Evolutionary conservation across 92 coral and sea anemone species (phyloP).

Genomic region (Phenganax subtilis): DNA sequence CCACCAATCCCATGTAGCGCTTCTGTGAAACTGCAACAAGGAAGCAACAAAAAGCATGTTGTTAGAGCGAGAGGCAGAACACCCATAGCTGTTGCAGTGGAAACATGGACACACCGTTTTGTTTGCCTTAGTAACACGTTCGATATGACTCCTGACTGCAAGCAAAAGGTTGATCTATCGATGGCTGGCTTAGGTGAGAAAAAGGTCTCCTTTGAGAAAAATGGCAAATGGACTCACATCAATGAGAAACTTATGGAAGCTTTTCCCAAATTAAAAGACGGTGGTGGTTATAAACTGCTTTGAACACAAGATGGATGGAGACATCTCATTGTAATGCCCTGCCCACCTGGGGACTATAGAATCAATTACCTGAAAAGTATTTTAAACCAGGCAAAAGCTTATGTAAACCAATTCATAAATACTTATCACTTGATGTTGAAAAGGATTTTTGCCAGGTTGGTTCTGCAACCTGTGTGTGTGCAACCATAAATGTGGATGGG

Average conservation of each 20-base stretch:
- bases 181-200: slow-evolving; percentile 49
- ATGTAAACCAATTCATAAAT: slow-evolving; percentile 37
- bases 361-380: slow-evolving; percentile 34
- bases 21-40: too few species aligned
- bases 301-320: slow-evolving; percentile 39
- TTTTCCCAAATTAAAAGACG: slow-evolving; percentile 37
- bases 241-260: slow-evolving; percentile 35
- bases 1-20: too few species aligned
- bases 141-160: not conserved
- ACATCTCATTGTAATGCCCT: slow-evolving; percentile 40
- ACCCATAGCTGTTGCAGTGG: too few species aligned
- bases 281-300: slow-evolving; percentile 53
- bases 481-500: too few species aligned
- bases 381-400: slow-evolving; percentile 49
- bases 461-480: too few species aligned
- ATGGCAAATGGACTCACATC: slow-evolving; percentile 45
- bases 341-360: slow-evolving; percentile 47
- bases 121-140: not conserved
- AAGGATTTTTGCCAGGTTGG: too few species aligned
- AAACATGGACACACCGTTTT: not conserved
- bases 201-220: slow-evolving; percentile 43
- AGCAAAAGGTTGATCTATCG: not conserved
- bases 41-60: too few species aligned
- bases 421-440: slow-evolving; percentile 3
- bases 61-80: too few species aligned